Evolutionary conservation across 2,888 invertebrate species (phyloP).

Genomic region (Suillia variegata): DNA sequence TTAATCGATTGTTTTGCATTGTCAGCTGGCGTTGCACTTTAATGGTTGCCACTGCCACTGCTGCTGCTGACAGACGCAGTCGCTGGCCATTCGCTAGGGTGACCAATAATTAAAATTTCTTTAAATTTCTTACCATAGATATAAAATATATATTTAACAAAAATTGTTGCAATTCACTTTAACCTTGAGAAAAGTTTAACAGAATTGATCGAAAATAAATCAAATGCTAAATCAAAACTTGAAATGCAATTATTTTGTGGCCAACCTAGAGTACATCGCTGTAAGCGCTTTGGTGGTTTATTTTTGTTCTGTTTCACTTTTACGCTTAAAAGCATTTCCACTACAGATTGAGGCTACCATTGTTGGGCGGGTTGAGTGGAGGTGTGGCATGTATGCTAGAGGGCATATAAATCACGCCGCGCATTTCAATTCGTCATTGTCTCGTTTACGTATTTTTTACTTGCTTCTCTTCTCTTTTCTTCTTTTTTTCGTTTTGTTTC

Average conservation of each 20-base stretch:
- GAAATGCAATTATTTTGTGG: no score
- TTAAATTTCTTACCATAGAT: no score
- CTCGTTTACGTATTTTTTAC: neutral
- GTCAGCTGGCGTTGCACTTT: neutral
- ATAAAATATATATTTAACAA: no score
- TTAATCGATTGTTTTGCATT: neutral
- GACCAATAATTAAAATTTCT: no score
- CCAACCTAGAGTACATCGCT: no score
- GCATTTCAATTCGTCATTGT: conserved; percentile 1
- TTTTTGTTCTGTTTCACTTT: neutral
- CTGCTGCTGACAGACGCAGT: neutral
- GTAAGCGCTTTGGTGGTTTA: neutral
- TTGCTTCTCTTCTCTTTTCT: neutral
- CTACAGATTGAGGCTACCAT: neutral
- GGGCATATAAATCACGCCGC: neutral
- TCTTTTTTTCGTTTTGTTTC: neutral
- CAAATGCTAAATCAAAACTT: no score
- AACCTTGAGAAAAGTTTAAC: no score
- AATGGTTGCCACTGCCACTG: neutral
- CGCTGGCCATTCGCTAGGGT: neutral
- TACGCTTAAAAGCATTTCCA: no score
- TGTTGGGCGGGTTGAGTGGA: no score
- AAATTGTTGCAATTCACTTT: no score
- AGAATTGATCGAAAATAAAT: no score
- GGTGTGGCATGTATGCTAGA: neutral